Conservation (phyloP, 2,113 vertebrate species). For the Macquaria australasica region DNA sequence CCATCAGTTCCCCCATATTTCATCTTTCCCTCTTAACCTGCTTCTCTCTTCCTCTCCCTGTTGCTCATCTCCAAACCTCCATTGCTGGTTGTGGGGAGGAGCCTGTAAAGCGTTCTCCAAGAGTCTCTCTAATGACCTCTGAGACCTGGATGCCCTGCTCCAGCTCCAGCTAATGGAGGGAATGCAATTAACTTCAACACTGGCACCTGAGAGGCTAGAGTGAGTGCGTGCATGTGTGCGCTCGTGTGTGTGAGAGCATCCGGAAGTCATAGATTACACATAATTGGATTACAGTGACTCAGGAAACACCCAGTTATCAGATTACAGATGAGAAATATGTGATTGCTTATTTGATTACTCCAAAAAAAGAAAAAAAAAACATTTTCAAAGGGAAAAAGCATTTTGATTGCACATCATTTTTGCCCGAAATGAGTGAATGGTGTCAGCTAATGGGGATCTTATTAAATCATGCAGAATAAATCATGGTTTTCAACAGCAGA, state of each 20-base stretch:
- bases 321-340: constrained; percentile 62
- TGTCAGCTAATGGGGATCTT: constrained; percentile 12
- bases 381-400: constrained; percentile 1
- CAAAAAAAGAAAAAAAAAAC: neutral
- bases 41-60: constrained; percentile 8
- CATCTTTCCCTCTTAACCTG: constrained; percentile 7
- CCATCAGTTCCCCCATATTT: constrained; percentile 6
- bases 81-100: constrained; percentile 8
- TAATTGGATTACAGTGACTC: constrained; percentile 78
- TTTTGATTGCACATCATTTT: constrained; percentile 3
- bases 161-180: constrained; percentile 79
- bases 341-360: constrained; percentile 59
- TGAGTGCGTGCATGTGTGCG: neutral
- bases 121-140: constrained; percentile 77
- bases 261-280: constrained; percentile 78
- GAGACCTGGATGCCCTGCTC: constrained; percentile 74
- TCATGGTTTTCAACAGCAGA: constrained; percentile 3
- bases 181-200: constrained; percentile 84
- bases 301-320: constrained; percentile 77
- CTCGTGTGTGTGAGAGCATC: constrained; percentile 33
- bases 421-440: constrained; percentile 14
- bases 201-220: constrained; percentile 81
- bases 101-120: constrained; percentile 55
- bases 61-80: constrained; percentile 14
- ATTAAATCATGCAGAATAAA: constrained; percentile 16